Evolutionary conservation across 2,113 vertebrate species (phyloP).

Genomic region (Hassar affinis): DNA sequence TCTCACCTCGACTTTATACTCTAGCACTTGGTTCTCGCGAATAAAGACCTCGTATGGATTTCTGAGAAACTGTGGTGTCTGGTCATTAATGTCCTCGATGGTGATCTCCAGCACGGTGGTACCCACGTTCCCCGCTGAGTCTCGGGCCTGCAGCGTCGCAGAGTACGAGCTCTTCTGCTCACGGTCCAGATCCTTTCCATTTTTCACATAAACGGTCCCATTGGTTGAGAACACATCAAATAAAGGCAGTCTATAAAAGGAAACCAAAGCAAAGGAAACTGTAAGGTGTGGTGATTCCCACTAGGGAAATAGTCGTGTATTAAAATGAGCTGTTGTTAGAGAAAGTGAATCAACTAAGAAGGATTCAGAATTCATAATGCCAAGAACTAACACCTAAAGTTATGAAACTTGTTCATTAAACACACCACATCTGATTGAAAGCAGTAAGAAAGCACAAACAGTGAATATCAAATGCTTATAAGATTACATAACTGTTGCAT

Average conservation of each 20-base stretch:
- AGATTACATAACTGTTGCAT: neutral
- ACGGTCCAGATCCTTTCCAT: slow-evolving; percentile 73
- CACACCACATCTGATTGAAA: neutral
- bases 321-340: neutral
- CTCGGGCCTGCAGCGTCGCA: slow-evolving; percentile 81
- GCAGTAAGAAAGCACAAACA: neutral
- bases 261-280: neutral
- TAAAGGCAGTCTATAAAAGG: slow-evolving; percentile 62
- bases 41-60: slow-evolving; percentile 75
- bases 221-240: slow-evolving; percentile 71
- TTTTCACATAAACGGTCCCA: slow-evolving; percentile 73
- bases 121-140: slow-evolving; percentile 64
- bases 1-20: slow-evolving; percentile 72
- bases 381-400: neutral
- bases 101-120: slow-evolving; percentile 76
- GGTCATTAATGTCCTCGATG: slow-evolving; percentile 83
- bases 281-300: neutral
- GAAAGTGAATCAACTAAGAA: neutral
- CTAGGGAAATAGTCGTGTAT: neutral
- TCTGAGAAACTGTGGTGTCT: slow-evolving; percentile 63
- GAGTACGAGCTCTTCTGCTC: slow-evolving; percentile 76
- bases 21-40: slow-evolving; percentile 66
- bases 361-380: neutral
- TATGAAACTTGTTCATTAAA: neutral
- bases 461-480: neutral